These are phyloP conservation scores for Plecotus auritus DNA, from an alignment of 2,113 vertebrate genomes.

Conservation along the genomic window DNA sequence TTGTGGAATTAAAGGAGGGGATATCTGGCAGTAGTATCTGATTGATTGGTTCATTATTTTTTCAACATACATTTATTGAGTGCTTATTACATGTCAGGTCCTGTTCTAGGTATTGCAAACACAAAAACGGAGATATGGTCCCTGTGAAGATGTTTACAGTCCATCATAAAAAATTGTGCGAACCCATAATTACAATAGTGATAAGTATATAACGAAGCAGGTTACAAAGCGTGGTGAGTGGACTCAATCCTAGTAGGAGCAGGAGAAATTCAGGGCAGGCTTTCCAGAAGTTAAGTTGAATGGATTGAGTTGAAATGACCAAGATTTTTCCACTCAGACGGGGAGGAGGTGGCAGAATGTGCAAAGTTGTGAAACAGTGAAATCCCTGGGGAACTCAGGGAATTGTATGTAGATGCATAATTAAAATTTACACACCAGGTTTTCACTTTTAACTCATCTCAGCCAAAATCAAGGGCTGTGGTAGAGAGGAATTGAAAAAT, in stretches of 20 bases:
- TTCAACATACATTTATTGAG: background rate
- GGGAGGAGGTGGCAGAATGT: background rate
- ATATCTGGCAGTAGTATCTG: background rate
- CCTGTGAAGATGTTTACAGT: background rate
- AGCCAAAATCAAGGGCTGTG: background rate
- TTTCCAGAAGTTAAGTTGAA: background rate
- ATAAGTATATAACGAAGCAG: background rate
- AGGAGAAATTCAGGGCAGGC: background rate
- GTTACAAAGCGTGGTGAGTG: background rate
- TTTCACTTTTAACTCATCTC: background rate
- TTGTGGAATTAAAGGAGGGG: background rate
- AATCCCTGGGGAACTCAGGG: background rate
- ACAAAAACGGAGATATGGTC: background rate
- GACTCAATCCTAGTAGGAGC: background rate
- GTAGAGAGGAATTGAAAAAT: background rate
- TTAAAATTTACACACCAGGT: background rate
- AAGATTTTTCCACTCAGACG: background rate
- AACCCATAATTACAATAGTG: background rate
- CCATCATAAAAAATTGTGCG: background rate
- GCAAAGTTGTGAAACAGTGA: background rate
- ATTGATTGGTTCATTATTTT: background rate
- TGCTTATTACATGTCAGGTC: background rate
- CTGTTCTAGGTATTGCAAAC: background rate
- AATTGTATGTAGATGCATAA: background rate
- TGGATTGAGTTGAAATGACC: background rate